Evolutionary conservation across 2,888 invertebrate species (phyloP), one percentile per base, ranked within the genome.

Genomic region (Sarcophaga subvicina): DNA sequence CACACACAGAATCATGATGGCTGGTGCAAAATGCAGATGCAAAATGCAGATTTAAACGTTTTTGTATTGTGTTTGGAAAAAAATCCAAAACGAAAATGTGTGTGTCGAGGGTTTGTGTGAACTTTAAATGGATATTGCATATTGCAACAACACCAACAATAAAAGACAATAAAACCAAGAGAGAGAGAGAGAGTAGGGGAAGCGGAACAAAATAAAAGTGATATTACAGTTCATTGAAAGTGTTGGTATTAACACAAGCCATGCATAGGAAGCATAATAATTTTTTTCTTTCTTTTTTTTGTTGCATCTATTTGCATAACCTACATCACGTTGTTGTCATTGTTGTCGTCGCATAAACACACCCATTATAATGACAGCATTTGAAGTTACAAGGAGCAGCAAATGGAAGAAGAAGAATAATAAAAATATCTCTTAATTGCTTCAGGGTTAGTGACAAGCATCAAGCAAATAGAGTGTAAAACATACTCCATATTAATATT

Each of bases 211-310:
- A 22, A 20, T n/a, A 47, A 62, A 60, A 60, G 14, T 69, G 59
- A 62, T 45, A 81, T 59, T 77, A 66, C 49, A 78, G 72, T 83
- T 83, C 72, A 78, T 83, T 72, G 78, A 72, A 83, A 78, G 78
- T 83, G 78, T 83, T 78, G 66, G 27, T 78, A 45, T 72, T 78
- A 72, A 78, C 78, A 78, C 78, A 73, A 72, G 78, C 72, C 72
- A 62, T 72, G 60, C 62, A 67, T 37, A 54, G 71, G 67, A 77
- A 71, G 66, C 47, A 8, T 3, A 70, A 69, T 59, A 5, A 25
- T 12, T 27, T 27, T 60, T 59, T 62, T 72, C 17, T 22, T 54
- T 45, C 2, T 20, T 70, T 25, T 27, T 71, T 5, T 17, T 6
- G 12, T n/a, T 20, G 37, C 37, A 12, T 69, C 60, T 63, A 77